A percentile compares a stretch with the other conserved stretches of the same genome.
phyloP scores from a whole-genome alignment of 2,888 invertebrate genomes.

The Epinotia ramella region DNA sequence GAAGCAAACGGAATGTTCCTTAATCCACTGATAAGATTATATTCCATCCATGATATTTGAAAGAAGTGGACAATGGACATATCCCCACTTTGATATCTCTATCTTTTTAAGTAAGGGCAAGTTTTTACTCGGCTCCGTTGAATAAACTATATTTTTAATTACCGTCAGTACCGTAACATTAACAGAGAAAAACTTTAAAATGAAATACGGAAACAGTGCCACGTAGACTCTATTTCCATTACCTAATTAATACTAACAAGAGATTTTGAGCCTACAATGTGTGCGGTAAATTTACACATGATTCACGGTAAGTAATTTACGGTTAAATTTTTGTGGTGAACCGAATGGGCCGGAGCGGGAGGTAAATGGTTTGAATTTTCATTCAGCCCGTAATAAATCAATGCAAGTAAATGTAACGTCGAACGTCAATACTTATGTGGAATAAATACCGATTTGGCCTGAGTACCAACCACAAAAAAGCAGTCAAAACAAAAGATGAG shows the following conservation, averaged over 20 bases:
- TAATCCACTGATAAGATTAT: not conserved
- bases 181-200: not conserved
- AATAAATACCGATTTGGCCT: not conserved
- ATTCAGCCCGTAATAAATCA: slow-evolving; percentile 5
- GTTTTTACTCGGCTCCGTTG: too few species aligned
- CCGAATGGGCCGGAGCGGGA: slow-evolving; percentile 1
- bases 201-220: not conserved
- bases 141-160: too few species aligned
- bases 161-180: too few species aligned
- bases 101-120: too few species aligned
- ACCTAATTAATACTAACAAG: slow-evolving; percentile 2
- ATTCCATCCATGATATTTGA: too few species aligned
- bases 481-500: too few species aligned
- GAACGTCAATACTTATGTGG: not conserved
- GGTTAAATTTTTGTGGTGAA: slow-evolving; percentile 8
- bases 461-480: too few species aligned
- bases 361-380: slow-evolving; percentile 19
- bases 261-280: slow-evolving; percentile 6
- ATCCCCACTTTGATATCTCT: too few species aligned
- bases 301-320: slow-evolving; percentile 22
- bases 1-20: not conserved
- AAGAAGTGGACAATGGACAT: too few species aligned
- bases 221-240: not conserved
- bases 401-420: slow-evolving; percentile 1
- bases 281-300: slow-evolving; percentile 19